Conservation (phyloP, 2,888 invertebrate species). For the Ichneumoninae sp. region DNA sequence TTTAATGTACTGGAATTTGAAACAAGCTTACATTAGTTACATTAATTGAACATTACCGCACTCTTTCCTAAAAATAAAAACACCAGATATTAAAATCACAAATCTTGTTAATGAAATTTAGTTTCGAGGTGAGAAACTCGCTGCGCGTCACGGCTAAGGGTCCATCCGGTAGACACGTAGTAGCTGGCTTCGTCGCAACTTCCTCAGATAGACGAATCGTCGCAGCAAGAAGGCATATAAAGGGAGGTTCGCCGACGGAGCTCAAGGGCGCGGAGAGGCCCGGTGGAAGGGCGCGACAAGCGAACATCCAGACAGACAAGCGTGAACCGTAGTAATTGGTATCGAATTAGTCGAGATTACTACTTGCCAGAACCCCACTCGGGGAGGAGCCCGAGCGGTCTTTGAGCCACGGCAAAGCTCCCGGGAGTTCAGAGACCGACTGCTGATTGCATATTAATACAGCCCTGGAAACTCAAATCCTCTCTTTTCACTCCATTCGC, state of each 20-base stretch:
- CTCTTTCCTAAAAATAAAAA: too few species aligned
- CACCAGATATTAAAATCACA: too few species aligned
- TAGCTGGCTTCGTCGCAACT: constrained; percentile 29
- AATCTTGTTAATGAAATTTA: too few species aligned
- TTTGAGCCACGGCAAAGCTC: constrained; percentile 27
- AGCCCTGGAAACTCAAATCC: constrained; percentile 24
- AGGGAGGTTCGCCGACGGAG: constrained; percentile 4
- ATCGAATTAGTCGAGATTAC: constrained; percentile 77
- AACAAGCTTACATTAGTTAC: too few species aligned
- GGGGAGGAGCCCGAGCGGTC: constrained; percentile 48
- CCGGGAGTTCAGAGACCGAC: constrained; percentile 31
- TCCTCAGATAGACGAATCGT: constrained; percentile 26
- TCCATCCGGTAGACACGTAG: not conserved
- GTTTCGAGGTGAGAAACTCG: constrained; percentile 58
- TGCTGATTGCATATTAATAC: constrained; percentile 66
- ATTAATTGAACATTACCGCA: too few species aligned
- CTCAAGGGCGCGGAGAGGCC: constrained; percentile 30
- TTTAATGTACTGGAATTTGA: too few species aligned
- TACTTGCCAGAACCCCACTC: constrained; percentile 53
- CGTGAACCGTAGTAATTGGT: constrained; percentile 74
- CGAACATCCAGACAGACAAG: constrained; percentile 56
- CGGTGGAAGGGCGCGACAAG: constrained; percentile 44
- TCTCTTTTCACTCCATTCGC: constrained; percentile 7
- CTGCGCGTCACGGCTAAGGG: constrained; percentile 40
- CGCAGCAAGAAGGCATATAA: constrained; percentile 14